These are phyloP conservation scores for Ylistrum balloti DNA, from an alignment of 1,140 invertebrate species.

Conservation along the genomic window DNA sequence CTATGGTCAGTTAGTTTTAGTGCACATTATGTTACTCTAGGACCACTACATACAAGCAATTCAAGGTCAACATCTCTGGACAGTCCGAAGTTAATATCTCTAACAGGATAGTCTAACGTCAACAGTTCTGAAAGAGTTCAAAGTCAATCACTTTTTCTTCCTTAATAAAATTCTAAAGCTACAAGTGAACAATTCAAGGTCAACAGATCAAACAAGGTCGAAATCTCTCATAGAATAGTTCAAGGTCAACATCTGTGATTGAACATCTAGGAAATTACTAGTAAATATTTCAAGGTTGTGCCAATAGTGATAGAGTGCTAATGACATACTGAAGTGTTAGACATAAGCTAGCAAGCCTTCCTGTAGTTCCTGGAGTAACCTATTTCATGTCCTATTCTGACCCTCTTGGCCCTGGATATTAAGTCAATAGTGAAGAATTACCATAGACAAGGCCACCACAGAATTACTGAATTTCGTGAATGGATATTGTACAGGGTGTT, in stretches of 20 bases:
- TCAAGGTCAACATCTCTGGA: background rate
- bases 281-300: background rate
- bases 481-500: background rate
- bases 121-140: background rate
- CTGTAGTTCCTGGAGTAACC: no score
- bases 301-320: no score
- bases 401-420: background rate
- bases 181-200: background rate
- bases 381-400: background rate
- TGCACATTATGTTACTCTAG: background rate
- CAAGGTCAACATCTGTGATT: background rate
- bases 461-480: background rate
- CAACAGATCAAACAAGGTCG: background rate
- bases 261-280: background rate
- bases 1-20: background rate
- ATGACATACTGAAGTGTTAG: no score
- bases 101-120: background rate
- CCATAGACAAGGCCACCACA: background rate
- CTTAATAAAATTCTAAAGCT: no score
- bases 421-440: conserved; percentile 8
- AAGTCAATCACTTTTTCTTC: no score
- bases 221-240: background rate
- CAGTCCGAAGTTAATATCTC: background rate
- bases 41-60: background rate
- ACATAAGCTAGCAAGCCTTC: no score